A percentile compares a stretch with the other conserved stretches of the same genome.
phyloP scores from a whole-genome alignment of 2,888 invertebrate species.

The Ophion slaviceki region DNA sequence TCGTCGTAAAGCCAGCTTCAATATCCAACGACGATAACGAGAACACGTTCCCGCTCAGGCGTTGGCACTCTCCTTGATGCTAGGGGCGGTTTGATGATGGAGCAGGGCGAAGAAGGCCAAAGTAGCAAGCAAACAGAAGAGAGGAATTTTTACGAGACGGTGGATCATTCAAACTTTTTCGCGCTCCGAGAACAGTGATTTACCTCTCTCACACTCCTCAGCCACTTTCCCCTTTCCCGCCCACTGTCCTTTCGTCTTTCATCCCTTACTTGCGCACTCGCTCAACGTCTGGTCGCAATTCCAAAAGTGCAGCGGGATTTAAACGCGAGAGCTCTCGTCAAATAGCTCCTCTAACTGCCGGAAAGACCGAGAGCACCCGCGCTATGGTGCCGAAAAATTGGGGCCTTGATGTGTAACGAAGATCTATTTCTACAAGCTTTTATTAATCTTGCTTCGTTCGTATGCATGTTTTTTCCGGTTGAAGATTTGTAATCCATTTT shows the following conservation, averaged over 20 bases:
- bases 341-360: constrained; percentile 16
- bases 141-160: constrained; percentile 53
- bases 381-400: no score
- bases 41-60: constrained; percentile 63
- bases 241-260: background rate
- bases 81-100: background rate
- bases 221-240: background rate
- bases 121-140: constrained; percentile 50
- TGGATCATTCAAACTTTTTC: constrained; percentile 66
- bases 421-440: no score
- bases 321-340: constrained; percentile 43
- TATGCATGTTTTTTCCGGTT: no score
- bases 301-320: constrained; percentile 16
- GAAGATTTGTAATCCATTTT: no score
- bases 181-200: constrained; percentile 57
- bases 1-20: constrained; percentile 67
- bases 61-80: constrained; percentile 50
- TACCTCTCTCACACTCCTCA: constrained; percentile 35
- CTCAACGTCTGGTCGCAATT: constrained; percentile 19
- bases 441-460: no score
- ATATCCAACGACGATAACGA: constrained; percentile 68
- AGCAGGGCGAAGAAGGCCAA: constrained; percentile 1
- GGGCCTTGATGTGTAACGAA: no score
- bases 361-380: no score
- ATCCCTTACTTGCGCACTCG: background rate